Percentiles rank a stretch among this genome's conserved stretches.
phyloP scores from a whole-genome alignment of 2,113 vertebrate genomes.

The Spheniscus mendiculus region DNA sequence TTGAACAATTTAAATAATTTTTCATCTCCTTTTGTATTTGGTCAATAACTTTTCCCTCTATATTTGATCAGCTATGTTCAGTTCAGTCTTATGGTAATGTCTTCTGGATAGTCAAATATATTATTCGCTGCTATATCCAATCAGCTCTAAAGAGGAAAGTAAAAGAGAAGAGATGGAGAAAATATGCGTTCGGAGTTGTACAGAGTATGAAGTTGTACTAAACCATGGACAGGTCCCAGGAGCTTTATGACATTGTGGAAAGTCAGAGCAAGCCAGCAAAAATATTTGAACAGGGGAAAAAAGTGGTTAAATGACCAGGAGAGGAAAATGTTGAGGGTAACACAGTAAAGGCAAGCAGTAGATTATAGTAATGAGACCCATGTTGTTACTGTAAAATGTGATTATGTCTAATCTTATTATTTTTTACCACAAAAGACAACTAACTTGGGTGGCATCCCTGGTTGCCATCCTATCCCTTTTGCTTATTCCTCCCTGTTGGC shows the following conservation, averaged over 20 bases:
- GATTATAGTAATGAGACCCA: not conserved
- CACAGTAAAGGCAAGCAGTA: not conserved
- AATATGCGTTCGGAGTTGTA: not conserved
- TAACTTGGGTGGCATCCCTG: rapidly evolving
- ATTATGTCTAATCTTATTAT: not conserved
- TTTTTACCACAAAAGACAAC: not conserved
- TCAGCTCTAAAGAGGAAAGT: not conserved
- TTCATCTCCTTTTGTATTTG: not conserved
- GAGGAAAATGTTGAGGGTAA: not conserved
- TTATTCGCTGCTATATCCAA: not conserved
- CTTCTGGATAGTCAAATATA: not conserved
- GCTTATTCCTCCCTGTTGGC: not conserved
- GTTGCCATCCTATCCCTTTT: not conserved
- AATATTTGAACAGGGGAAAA: not conserved
- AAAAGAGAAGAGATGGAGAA: not conserved
- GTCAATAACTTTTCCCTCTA: not conserved
- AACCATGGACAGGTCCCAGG: not conserved
- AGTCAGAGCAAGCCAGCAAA: not conserved
- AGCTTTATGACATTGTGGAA: not conserved
- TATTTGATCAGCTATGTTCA: not conserved
- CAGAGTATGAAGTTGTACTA: not conserved
- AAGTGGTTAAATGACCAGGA: not conserved
- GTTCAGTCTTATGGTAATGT: not conserved
- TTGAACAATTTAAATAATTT: not conserved
- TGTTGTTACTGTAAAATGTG: not conserved